Conservation (phyloP, 2,888 invertebrate species). For the Drosophila limbata region DNA sequence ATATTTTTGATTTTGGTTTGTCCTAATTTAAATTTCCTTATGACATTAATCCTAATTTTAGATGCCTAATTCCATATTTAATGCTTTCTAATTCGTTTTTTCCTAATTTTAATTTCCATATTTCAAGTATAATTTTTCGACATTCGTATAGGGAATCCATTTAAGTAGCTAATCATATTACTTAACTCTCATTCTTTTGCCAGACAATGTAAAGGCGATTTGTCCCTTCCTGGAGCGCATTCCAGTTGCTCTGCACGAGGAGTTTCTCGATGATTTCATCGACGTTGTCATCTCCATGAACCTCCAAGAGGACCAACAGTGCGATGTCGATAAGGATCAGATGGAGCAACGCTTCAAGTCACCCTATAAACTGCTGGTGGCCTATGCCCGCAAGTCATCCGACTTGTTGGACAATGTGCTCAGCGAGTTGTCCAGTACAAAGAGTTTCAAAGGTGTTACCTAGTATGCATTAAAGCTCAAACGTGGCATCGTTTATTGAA, state of each 20-base stretch:
- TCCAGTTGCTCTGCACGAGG: conserved; percentile 87
- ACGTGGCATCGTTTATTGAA: not conserved
- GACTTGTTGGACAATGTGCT: conserved; percentile 54
- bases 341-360: conserved; percentile 83
- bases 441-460: conserved; percentile 24
- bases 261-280: conserved; percentile 88
- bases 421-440: conserved; percentile 1
- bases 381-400: conserved; percentile 85
- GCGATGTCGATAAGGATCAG: conserved; percentile 66
- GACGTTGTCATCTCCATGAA: conserved; percentile 80
- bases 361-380: conserved; percentile 86
- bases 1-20: too few relatives aligned
- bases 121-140: too few relatives aligned
- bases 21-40: not conserved
- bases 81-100: too few relatives aligned
- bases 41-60: too few relatives aligned
- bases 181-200: not conserved
- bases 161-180: not conserved
- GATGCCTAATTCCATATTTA: too few relatives aligned
- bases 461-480: not conserved
- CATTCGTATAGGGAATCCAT: too few relatives aligned
- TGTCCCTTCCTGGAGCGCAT: conserved; percentile 90
- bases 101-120: too few relatives aligned
- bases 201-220: conserved; percentile 89
- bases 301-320: conserved; percentile 82